A percentile compares a stretch with the other conserved stretches of the same genome.
Conservation (phyloP, 2,888 invertebrate genomes). For the Leptopilina drosophilae region DNA sequence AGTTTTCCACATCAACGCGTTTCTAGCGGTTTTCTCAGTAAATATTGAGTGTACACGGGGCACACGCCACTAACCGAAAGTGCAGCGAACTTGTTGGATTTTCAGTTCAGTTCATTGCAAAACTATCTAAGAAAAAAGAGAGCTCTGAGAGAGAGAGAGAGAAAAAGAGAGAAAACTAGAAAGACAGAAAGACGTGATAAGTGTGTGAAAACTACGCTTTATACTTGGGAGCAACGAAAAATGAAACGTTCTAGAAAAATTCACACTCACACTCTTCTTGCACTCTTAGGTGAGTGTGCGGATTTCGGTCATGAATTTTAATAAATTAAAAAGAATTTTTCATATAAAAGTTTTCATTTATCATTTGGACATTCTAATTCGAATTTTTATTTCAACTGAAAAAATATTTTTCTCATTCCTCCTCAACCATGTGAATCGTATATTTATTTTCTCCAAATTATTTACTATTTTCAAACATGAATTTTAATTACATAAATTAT, state of each 20-base stretch:
- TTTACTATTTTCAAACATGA: too few relatives aligned
- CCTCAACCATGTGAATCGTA: too few relatives aligned
- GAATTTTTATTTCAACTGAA: neutral
- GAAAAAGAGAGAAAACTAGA: too few relatives aligned
- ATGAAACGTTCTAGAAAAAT: constrained; percentile 34
- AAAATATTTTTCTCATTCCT: neutral
- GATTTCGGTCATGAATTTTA: constrained; percentile 5
- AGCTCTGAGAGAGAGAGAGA: too few relatives aligned
- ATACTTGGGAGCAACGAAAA: constrained; percentile 1
- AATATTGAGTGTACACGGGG: neutral
- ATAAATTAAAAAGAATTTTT: neutral
- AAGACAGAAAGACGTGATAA: constrained; percentile 19
- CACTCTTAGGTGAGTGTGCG: constrained; percentile 30
- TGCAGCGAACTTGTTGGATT: constrained; percentile 26
- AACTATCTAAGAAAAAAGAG: neutral
- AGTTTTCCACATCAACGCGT: neutral
- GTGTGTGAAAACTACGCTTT: constrained; percentile 34
- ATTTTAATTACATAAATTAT: too few relatives aligned
- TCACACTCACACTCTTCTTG: constrained; percentile 20
- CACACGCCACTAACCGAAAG: constrained; percentile 9
- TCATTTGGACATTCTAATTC: constrained; percentile 11
- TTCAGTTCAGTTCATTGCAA: constrained; percentile 28
- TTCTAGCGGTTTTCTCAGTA: neutral
- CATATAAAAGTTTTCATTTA: neutral
- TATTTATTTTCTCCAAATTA: too few relatives aligned